Percentiles rank a stretch among this genome's conserved stretches.
Conservation (phyloP, 2,888 invertebrate species). For the Pollenia angustigena region DNA sequence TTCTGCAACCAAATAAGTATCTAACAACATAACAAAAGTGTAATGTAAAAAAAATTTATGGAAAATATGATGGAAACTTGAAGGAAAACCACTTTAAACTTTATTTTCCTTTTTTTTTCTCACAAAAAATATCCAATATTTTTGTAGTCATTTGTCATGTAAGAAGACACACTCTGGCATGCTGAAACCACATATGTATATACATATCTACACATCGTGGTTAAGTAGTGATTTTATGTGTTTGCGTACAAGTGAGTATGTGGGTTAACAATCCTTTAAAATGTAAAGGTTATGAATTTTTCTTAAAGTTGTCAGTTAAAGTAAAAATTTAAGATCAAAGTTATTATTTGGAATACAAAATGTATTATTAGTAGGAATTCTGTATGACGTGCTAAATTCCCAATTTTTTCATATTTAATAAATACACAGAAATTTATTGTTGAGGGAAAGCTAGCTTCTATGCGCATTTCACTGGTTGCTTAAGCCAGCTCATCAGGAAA, state of each 20-base stretch:
- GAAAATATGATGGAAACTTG: neutral
- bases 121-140: conserved; percentile 40
- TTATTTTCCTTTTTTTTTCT: neutral
- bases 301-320: too few species aligned
- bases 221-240: neutral
- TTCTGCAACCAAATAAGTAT: neutral
- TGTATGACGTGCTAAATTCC: too few species aligned
- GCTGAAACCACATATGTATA: conserved; percentile 46
- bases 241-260: neutral
- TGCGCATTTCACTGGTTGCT: too few species aligned
- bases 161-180: conserved; percentile 22
- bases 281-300: neutral
- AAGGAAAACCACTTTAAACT: neutral
- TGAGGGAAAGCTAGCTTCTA: too few species aligned
- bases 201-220: neutral
- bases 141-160: conserved; percentile 59
- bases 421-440: too few species aligned
- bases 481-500: too few species aligned
- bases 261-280: conserved; percentile 18
- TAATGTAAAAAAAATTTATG: neutral
- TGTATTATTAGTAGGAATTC: too few species aligned
- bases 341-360: too few species aligned
- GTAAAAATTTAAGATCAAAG: too few species aligned
- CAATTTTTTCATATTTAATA: too few species aligned
- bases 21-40: neutral